A percentile compares a stretch with the other conserved stretches of the same genome.
Evolutionary conservation across 2,888 invertebrate species (phyloP).

Genomic region (Orthosia gothica): DNA sequence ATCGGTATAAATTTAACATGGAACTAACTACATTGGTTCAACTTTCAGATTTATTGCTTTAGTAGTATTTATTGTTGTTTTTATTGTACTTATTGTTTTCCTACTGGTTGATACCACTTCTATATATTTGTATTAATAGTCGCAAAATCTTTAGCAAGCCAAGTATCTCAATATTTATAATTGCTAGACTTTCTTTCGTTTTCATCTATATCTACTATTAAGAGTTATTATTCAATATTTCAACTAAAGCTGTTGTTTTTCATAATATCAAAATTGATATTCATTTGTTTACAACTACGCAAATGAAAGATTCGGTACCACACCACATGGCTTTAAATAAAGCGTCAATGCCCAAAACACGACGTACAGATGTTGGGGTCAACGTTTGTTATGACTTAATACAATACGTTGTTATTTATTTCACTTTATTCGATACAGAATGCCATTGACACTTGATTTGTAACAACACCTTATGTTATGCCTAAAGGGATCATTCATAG

Average conservation of each 20-base stretch:
- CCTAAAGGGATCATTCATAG: slow-evolving; percentile 46
- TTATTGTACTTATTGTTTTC: background rate
- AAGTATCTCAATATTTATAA: background rate
- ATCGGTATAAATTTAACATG: slow-evolving; percentile 16
- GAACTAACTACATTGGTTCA: background rate
- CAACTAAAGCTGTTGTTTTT: background rate
- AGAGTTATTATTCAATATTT: background rate
- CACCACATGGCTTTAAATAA: slow-evolving; percentile 30
- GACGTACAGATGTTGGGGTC: slow-evolving; percentile 42
- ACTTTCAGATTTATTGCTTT: slow-evolving; percentile 21
- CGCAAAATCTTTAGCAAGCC: background rate
- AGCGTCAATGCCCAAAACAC: slow-evolving; percentile 31
- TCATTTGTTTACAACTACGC: slow-evolving; percentile 5
- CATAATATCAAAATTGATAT: background rate
- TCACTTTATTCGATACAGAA: slow-evolving; percentile 16
- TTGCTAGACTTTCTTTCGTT: background rate
- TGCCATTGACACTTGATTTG: slow-evolving; percentile 52
- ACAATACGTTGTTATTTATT: slow-evolving; percentile 39
- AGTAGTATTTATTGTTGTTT: slow-evolving; percentile 15
- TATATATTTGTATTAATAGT: background rate
- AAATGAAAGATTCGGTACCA: slow-evolving; percentile 15
- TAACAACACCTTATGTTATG: slow-evolving; percentile 45
- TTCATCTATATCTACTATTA: background rate
- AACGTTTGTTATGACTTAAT: slow-evolving; percentile 45
- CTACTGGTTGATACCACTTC: background rate